Conservation (phyloP, 2,888 invertebrate genomes). For the Melinaea marsaeus region DNA sequence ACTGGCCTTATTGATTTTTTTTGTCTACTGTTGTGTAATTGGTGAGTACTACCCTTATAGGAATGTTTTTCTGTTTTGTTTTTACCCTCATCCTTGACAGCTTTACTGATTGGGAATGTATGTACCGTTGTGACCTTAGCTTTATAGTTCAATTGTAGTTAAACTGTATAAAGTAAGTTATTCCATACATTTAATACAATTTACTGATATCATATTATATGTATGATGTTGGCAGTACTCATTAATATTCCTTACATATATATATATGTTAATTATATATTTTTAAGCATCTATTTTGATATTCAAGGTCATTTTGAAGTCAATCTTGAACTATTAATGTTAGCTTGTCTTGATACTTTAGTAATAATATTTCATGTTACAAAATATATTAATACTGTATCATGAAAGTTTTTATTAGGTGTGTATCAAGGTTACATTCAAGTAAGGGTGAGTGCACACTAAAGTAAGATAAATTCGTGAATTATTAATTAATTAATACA, state of each 20-base stretch:
- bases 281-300: not conserved
- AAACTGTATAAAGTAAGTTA: not conserved
- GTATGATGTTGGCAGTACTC: not conserved
- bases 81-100: too few relatives aligned
- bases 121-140: constrained; percentile 19
- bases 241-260: not conserved
- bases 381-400: not conserved
- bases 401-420: constrained; percentile 15
- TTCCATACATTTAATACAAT: not conserved
- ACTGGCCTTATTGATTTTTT: constrained; percentile 17
- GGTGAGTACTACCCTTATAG: too few relatives aligned
- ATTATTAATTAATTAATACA: too few relatives aligned
- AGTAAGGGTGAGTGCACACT: constrained; percentile 9
- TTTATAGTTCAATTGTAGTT: constrained; percentile 22
- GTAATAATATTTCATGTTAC: not conserved
- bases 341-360: too few relatives aligned
- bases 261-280: constrained; percentile 9
- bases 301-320: not conserved
- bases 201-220: not conserved
- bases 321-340: too few relatives aligned
- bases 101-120: constrained; percentile 9
- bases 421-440: constrained; percentile 15
- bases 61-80: too few relatives aligned
- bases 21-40: too few relatives aligned
- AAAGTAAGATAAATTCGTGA: not conserved